Percentiles rank a stretch among this genome's conserved stretches.
Conservation (phyloP, 2,888 invertebrate genomes). For the Epicampocera succincta region DNA sequence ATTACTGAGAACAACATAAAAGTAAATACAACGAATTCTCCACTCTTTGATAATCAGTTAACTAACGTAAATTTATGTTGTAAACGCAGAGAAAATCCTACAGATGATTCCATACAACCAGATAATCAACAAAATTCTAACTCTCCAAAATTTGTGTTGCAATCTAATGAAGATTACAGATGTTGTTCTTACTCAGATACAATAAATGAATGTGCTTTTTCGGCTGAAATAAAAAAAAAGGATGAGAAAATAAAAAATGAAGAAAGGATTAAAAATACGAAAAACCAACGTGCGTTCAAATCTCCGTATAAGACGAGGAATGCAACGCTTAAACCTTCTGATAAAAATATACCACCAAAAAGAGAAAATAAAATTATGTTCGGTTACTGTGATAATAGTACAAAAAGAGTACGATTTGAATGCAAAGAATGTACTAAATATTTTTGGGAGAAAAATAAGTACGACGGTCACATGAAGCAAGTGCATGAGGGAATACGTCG, state of each 20-base stretch:
- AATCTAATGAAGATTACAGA: not conserved
- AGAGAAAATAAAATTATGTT: not conserved
- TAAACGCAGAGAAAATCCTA: not conserved
- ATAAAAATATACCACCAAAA: not conserved
- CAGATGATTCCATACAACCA: not conserved
- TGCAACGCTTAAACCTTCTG: not conserved
- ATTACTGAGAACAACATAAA: slow-evolving; percentile 33
- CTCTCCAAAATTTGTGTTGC: not conserved
- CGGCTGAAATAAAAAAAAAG: not conserved
- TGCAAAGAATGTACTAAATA: slow-evolving; percentile 61
- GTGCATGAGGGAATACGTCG: slow-evolving; percentile 55
- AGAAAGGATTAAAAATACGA: not conserved
- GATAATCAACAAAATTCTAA: not conserved
- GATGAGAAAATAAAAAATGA: not conserved
- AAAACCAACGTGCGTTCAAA: slow-evolving; percentile 9
- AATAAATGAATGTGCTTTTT: not conserved
- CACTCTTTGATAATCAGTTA: slow-evolving; percentile 26
- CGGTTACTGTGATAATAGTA: not conserved
- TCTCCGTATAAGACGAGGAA: slow-evolving; percentile 21
- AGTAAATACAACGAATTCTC: slow-evolving; percentile 49
- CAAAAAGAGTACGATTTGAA: slow-evolving; percentile 51
- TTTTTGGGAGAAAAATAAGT: slow-evolving; percentile 60
- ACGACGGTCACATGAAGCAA: slow-evolving; percentile 62
- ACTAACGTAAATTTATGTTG: slow-evolving; percentile 12
- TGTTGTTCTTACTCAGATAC: not conserved